Conservation (phyloP, 2,113 vertebrate species). For the Pipra filicauda region DNA sequence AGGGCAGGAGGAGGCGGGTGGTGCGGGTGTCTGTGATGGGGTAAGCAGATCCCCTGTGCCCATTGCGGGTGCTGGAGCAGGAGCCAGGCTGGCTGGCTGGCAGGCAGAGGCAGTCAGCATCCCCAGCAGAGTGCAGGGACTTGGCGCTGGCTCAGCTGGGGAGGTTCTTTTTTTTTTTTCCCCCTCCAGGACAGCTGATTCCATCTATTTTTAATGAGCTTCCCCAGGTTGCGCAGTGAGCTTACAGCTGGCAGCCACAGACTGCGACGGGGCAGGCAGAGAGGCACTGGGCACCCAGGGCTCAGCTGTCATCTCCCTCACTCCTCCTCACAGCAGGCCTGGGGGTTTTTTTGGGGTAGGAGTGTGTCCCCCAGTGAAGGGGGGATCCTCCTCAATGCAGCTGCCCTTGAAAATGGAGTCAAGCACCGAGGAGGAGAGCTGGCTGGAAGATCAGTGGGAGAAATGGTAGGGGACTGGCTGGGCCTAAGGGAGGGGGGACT, state of each 20-base stretch:
- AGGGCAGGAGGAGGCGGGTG: conserved; percentile 47
- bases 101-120: conserved; percentile 45
- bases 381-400: conserved; percentile 76
- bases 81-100: conserved; percentile 51
- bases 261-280: conserved; percentile 42
- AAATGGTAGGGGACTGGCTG: conserved; percentile 86
- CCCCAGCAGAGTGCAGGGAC: conserved; percentile 3
- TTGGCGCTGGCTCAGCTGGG: conserved; percentile 58
- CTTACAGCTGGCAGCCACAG: conserved; percentile 51
- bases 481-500: background rate
- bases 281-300: background rate
- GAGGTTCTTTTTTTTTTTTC: conserved; percentile 44
- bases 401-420: conserved; percentile 90
- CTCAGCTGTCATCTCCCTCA: background rate
- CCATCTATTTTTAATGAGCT: conserved; percentile 85
- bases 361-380: conserved; percentile 39
- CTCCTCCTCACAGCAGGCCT: background rate
- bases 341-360: conserved; percentile 17
- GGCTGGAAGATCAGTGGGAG: conserved; percentile 99
- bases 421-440: conserved; percentile 88
- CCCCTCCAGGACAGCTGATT: conserved; percentile 67
- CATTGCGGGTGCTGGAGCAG: background rate
- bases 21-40: background rate
- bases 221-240: conserved; percentile 72
- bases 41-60: conserved; percentile 47